Evolutionary conservation across 2,888 invertebrate species (phyloP).

Genomic region (Schizaphis graminum): DNA sequence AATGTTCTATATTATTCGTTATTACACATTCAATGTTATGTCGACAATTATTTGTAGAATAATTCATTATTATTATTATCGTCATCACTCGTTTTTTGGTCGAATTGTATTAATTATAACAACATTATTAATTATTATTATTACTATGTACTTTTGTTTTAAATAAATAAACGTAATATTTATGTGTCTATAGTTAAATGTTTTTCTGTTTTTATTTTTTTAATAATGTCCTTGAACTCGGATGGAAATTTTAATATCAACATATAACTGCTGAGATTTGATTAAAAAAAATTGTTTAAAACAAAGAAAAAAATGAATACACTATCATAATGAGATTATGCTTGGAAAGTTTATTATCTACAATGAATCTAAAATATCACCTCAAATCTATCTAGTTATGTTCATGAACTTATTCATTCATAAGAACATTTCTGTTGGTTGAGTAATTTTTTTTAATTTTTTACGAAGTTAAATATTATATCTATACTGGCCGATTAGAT

Average conservation of each 20-base stretch:
- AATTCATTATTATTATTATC: constrained; percentile 8
- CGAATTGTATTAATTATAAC: constrained; percentile 51
- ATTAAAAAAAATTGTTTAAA: background rate
- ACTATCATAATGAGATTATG: background rate
- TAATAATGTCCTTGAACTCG: background rate
- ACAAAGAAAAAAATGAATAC: background rate
- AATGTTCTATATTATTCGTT: constrained; percentile 48
- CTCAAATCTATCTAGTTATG: background rate
- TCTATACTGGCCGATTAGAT: too few species aligned
- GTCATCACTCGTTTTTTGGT: constrained; percentile 61
- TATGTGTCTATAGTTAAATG: constrained; percentile 39
- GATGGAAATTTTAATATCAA: background rate
- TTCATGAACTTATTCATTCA: background rate
- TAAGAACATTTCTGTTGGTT: background rate
- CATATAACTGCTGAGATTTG: background rate
- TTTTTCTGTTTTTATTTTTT: background rate
- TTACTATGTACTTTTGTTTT: constrained; percentile 45
- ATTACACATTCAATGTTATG: constrained; percentile 41
- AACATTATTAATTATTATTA: constrained; percentile 47
- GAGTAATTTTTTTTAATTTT: background rate
- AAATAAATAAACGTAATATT: constrained; percentile 57
- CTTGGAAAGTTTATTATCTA: background rate
- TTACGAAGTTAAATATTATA: background rate
- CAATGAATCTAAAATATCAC: background rate
- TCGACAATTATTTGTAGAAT: constrained; percentile 27